These are phyloP conservation scores for Ciconia nigra DNA, from an alignment of 2,797 vertebrate species.

Conservation along the genomic window DNA sequence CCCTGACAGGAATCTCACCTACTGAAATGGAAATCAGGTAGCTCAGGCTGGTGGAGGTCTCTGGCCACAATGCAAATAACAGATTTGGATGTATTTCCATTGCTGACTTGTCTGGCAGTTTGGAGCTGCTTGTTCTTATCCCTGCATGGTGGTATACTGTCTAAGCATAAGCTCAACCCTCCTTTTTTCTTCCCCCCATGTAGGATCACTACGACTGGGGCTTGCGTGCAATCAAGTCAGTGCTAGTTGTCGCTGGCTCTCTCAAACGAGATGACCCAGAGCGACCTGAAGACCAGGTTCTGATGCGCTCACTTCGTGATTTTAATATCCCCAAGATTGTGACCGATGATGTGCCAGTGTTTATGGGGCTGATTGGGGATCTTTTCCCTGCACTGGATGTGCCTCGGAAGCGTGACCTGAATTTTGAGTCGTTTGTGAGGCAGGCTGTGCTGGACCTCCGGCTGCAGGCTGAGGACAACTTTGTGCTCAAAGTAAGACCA, in stretches of 20 bases:
- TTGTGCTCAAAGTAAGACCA: conserved; percentile 87
- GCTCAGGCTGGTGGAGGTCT: not conserved
- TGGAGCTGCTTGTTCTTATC: not conserved
- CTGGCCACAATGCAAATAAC: not conserved
- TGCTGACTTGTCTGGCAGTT: not conserved
- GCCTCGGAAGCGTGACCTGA: conserved; percentile 84
- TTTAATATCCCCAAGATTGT: conserved; percentile 96
- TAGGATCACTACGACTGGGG: conserved; percentile 98
- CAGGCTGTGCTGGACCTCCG: conserved; percentile 87
- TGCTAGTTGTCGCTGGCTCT: conserved; percentile 92
- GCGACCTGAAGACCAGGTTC: conserved; percentile 90
- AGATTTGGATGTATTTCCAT: not conserved
- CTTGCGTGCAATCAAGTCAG: conserved; percentile 93
- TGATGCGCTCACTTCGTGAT: conserved; percentile 93
- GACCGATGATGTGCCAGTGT: conserved; percentile 91
- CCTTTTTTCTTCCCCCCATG: rapidly evolving
- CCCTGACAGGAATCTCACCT: not conserved
- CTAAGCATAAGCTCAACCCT: not conserved
- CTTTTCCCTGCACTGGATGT: conserved; percentile 91
- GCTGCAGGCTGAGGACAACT: conserved; percentile 93
- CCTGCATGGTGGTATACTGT: too few species aligned
- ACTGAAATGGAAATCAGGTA: not conserved
- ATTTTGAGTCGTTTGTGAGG: conserved; percentile 86
- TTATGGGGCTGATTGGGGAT: conserved; percentile 91
- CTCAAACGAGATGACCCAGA: conserved; percentile 88